phyloP scores from a whole-genome alignment of 2,113 vertebrate genomes.

The Etheostoma cragini region DNA sequence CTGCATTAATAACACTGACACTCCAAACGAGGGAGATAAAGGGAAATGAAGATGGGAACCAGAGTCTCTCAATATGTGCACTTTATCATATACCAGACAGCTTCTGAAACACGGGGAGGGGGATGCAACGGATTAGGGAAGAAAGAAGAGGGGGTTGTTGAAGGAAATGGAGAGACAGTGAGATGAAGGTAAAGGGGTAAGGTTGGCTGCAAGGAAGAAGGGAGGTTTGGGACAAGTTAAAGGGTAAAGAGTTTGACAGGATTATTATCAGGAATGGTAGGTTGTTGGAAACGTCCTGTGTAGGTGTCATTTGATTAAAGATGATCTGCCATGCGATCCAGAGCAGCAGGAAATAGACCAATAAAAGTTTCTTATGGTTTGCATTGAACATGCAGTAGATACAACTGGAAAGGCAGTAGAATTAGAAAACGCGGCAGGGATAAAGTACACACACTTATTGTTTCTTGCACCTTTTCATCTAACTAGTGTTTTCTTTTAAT shows the following conservation, averaged over 20 bases:
- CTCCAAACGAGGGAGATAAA: conserved; percentile 74
- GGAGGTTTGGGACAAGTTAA: conserved; percentile 8
- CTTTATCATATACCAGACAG: conserved; percentile 77
- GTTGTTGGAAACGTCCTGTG: conserved; percentile 6
- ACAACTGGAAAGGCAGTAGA: not conserved
- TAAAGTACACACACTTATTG: not conserved
- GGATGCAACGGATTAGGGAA: conserved; percentile 16
- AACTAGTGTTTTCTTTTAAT: conserved; percentile 38
- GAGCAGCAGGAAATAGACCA: conserved; percentile 6
- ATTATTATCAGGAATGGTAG: conserved; percentile 28
- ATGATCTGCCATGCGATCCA: not conserved
- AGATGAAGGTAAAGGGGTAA: conserved; percentile 13
- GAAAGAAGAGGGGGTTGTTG: conserved; percentile 23
- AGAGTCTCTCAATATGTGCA: conserved; percentile 76
- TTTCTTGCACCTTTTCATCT: not conserved
- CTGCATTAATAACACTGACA: conserved; percentile 79
- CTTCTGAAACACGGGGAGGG: conserved; percentile 47
- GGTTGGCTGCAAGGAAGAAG: conserved; percentile 10
- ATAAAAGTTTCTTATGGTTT: conserved; percentile 18
- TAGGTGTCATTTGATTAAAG: not conserved
- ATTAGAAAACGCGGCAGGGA: not conserved
- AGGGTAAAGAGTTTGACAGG: conserved; percentile 7
- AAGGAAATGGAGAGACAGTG: conserved; percentile 26
- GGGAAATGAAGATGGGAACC: conserved; percentile 80
- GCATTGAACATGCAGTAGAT: not conserved